Base-by-base conservation (phyloP, 2,113 vertebrate species). In the Gambusia holbrooki region DNA sequence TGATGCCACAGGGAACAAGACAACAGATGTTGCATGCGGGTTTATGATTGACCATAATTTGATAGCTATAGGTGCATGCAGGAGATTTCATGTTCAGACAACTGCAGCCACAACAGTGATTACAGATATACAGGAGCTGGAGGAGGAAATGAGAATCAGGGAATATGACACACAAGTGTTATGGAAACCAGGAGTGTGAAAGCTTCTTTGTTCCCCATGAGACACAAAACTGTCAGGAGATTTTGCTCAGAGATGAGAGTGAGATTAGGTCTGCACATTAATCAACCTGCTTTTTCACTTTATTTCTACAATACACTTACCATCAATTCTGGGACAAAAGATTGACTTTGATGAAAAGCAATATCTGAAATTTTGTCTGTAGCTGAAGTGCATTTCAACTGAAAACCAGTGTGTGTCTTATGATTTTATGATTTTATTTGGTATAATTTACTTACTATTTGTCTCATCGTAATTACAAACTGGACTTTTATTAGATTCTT, bases 71-170 rank as follows among this genome's bases (percentile, higher is more conserved):
- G 75, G 27, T 71, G 51, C 12, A 32, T 61, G n/a, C 12, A 40
- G 61, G 15, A 51, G 25, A 66, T 45, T 85, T 82, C 88, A 0
- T 90, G 88, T 89, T 84, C 69, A 85, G 89, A 77, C 86, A 86
- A 60, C 84, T 72, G 58, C 74, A 71, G 62, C 29, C 35, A n/a
- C 78, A 84, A 66, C 71, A 65, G 17, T 86, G 85, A 91, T 88
- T 89, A 89, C 82, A 91, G 79, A 85, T 85, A 77, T 77, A 73
- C 73, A 42, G 74, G 35, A 78, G 17, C 65, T 37, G 63, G 71
- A 78, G 70, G 45, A 60, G 80, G 78, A 85, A 83, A 90, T 88
- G 42, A 82, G 87, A 82, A 88, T 22, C 14, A 25, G 64, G 51
- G 51, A 28, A 27, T 42, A 78, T 71, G 67, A 85, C 79, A 84